Percentiles rank a stretch among this genome's conserved stretches.
Evolutionary conservation across 2,797 vertebrate species (phyloP).

Genomic region (Gouania willdenowi): DNA sequence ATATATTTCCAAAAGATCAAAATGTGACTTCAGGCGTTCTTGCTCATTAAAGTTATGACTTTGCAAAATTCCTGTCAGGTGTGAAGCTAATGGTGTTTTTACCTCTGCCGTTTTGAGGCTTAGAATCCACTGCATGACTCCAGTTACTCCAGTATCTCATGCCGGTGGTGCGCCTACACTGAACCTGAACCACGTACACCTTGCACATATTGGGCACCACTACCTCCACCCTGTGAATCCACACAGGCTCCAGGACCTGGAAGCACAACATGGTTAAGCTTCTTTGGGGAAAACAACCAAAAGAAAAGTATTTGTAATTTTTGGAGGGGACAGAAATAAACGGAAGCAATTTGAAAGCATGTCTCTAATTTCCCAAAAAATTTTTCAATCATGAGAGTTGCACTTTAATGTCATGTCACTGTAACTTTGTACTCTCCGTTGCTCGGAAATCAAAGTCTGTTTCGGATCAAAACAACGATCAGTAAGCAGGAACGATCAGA

Average conservation of each 20-base stretch:
- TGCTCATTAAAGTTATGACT: neutral
- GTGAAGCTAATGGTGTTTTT: neutral
- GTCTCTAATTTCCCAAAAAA: neutral
- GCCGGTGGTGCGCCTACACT: constrained; percentile 71
- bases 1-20: too few species aligned
- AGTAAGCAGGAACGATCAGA: too few species aligned
- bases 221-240: constrained; percentile 45
- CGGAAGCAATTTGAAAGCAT: neutral
- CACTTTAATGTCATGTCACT: neutral
- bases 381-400: neutral
- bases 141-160: constrained; percentile 87
- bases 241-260: constrained; percentile 70
- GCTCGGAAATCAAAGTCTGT: too few species aligned
- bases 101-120: constrained; percentile 82
- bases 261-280: constrained; percentile 6
- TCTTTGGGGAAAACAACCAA: neutral
- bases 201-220: constrained; percentile 72
- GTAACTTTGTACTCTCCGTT: too few species aligned
- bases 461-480: too few species aligned
- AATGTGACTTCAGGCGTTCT: too few species aligned
- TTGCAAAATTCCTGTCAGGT: neutral
- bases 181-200: constrained; percentile 76
- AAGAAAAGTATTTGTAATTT: neutral
- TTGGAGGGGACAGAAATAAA: neutral
- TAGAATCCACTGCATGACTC: constrained; percentile 72